Evolutionary conservation across 2,888 invertebrate genomes (phyloP).

Genomic region (Branchellion lobata): DNA sequence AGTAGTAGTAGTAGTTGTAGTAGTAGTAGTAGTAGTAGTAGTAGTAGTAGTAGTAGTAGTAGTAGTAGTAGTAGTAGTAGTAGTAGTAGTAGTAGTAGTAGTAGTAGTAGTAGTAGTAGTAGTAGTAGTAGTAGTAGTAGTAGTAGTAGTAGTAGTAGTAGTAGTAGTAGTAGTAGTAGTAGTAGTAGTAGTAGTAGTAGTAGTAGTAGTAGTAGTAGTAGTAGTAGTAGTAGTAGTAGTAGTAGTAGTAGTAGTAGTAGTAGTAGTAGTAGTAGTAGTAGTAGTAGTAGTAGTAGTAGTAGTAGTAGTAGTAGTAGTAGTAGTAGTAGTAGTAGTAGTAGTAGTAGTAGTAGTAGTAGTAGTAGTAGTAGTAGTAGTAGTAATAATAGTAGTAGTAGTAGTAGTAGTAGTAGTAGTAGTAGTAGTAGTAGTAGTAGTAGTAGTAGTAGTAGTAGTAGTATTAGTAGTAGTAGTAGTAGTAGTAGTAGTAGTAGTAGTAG

Average conservation of each 20-base stretch:
- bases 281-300: constrained; percentile 16
- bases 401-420: constrained; percentile 9
- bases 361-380: constrained; percentile 9
- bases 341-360: constrained; percentile 9
- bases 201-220: constrained; percentile 27
- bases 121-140: constrained; percentile 29
- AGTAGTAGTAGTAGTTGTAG: constrained; percentile 11
- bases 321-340: constrained; percentile 9
- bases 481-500: constrained; percentile 24
- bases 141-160: constrained; percentile 27
- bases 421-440: constrained; percentile 9
- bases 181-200: constrained; percentile 29
- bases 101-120: constrained; percentile 29
- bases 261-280: constrained; percentile 29
- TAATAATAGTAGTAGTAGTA: constrained; percentile 1
- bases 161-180: constrained; percentile 27
- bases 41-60: constrained; percentile 27
- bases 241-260: constrained; percentile 17
- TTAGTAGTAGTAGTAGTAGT: constrained; percentile 26
- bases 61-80: constrained; percentile 27
- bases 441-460: constrained; percentile 24
- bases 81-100: constrained; percentile 26
- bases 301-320: constrained; percentile 9
- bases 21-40: constrained; percentile 29
- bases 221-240: constrained; percentile 17